Evolutionary conservation across 1,140 invertebrate genomes (phyloP).

Genomic region (Dufourea novaeangliae): DNA sequence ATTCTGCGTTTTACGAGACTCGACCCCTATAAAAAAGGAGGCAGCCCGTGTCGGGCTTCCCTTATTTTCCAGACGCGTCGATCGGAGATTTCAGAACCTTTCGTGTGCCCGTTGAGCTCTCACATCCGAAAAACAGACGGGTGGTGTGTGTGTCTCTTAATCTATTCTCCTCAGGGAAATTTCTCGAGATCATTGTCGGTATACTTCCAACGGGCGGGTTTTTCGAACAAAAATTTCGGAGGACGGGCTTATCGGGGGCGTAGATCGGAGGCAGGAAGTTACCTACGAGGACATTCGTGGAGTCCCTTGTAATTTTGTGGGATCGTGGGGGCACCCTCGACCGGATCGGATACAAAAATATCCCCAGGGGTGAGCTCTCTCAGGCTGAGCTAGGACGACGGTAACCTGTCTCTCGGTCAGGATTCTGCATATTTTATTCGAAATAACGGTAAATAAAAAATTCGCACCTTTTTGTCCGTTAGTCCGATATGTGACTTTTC

Average conservation of each 20-base stretch:
- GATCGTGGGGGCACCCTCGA: constrained; percentile 32
- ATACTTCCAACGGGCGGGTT: constrained; percentile 20
- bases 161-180: constrained; percentile 44
- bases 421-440: not conserved
- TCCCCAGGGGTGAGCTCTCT: constrained; percentile 45
- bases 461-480: too few relatives aligned
- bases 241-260: constrained; percentile 32
- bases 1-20: not conserved
- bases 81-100: constrained; percentile 12
- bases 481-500: too few relatives aligned
- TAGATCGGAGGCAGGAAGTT: constrained; percentile 34
- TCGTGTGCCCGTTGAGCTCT: too few relatives aligned
- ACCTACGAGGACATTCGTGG: constrained; percentile 5
- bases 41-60: too few relatives aligned
- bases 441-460: not conserved
- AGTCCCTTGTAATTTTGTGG: constrained; percentile 43
- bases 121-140: not conserved
- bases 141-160: constrained; percentile 20
- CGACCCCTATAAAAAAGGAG: too few relatives aligned
- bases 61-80: not conserved
- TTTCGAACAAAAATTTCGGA: constrained; percentile 43
- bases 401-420: constrained; percentile 61
- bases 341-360: constrained; percentile 65
- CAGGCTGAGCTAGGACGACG: constrained; percentile 52
- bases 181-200: constrained; percentile 56